A percentile compares a stretch with the other conserved stretches of the same genome.
Conservation (phyloP, 2,797 vertebrate genomes). For the Bradypodion ventrale region DNA sequence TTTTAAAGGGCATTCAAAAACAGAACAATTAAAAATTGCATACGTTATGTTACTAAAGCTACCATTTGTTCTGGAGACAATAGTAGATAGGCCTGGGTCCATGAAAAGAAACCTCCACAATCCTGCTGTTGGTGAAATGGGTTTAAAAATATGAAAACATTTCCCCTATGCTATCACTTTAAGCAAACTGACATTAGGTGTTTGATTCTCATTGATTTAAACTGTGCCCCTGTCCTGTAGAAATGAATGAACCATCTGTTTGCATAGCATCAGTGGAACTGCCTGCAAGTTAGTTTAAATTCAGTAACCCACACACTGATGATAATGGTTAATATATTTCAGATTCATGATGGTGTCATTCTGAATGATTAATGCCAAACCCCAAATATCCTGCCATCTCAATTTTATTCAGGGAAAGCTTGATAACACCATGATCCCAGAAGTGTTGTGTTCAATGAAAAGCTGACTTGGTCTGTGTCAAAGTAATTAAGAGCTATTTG, state of each 20-base stretch:
- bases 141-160: neutral
- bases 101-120: neutral
- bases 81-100: neutral
- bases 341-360: neutral
- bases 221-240: neutral
- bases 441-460: conserved; percentile 5
- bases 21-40: neutral
- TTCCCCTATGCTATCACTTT: neutral
- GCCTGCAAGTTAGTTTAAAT: too few relatives aligned
- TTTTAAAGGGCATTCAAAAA: neutral
- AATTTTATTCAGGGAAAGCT: conserved; percentile 2
- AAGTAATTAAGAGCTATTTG: conserved; percentile 24
- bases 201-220: neutral
- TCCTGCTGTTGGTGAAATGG: neutral
- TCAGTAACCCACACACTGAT: neutral
- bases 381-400: neutral
- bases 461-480: neutral
- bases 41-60: too few relatives aligned
- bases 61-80: neutral
- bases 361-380: neutral
- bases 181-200: neutral
- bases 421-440: neutral
- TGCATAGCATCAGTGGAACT: neutral
- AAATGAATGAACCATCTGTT: neutral
- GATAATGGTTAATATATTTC: neutral